These are phyloP conservation scores for Thysanoteuthis rhombus DNA, from an alignment of 2,888 invertebrate species.

Conservation along the genomic window DNA sequence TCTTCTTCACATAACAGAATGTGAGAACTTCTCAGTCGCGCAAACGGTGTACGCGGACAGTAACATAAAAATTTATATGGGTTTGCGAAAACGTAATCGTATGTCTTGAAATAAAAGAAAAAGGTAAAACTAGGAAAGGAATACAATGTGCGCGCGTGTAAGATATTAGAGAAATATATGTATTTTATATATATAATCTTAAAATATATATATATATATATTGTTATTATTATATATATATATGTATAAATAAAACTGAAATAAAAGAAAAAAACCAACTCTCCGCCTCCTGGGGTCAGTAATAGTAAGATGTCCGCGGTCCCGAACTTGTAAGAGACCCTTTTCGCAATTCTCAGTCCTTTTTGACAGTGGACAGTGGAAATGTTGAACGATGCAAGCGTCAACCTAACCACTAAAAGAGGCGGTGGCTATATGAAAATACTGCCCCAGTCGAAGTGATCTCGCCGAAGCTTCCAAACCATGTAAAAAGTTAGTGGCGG, in stretches of 20 bases:
- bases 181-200: not conserved
- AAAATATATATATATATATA: not conserved
- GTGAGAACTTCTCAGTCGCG: not conserved
- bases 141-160: not conserved
- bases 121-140: not conserved
- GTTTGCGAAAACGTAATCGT: too few species aligned
- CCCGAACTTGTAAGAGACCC: constrained; percentile 12
- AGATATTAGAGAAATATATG: not conserved
- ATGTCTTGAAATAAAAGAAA: not conserved
- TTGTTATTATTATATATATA: not conserved
- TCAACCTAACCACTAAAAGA: not conserved
- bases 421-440: constrained; percentile 12
- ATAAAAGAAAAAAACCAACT: not conserved
- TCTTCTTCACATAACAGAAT: too few species aligned
- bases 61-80: not conserved
- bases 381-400: not conserved
- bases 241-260: not conserved
- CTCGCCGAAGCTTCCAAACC: not conserved
- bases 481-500: not conserved
- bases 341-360: too few species aligned
- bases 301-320: not conserved
- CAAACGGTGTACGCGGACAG: not conserved
- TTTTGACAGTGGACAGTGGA: not conserved
- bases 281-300: not conserved
- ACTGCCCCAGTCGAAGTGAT: not conserved